A percentile compares a stretch with the other conserved stretches of the same genome.
These are phyloP conservation scores for Drosophila kanekoi DNA, from an alignment of 2,888 invertebrate genomes.

Conservation along the genomic window DNA sequence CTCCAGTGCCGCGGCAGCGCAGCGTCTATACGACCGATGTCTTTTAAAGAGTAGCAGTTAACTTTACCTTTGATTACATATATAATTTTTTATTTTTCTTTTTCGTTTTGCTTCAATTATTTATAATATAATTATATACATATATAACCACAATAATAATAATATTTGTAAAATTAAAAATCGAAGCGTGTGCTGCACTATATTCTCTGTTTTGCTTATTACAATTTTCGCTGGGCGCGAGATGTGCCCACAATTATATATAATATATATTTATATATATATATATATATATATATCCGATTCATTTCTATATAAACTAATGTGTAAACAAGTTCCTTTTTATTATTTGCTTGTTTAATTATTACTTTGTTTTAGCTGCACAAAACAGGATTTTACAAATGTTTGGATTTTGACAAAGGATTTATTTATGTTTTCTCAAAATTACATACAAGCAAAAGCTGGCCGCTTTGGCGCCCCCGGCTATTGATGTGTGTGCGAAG, in stretches of 20 bases:
- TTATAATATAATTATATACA: constrained; percentile 84
- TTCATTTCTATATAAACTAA: constrained; percentile 70
- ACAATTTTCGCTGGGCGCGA: constrained; percentile 61
- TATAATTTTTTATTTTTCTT: constrained; percentile 80
- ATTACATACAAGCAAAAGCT: constrained; percentile 75
- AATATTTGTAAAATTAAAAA: constrained; percentile 81
- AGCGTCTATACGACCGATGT: constrained; percentile 85
- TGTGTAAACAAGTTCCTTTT: constrained; percentile 67
- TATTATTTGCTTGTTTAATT: constrained; percentile 21
- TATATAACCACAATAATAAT: constrained; percentile 84
- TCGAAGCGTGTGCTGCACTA: constrained; percentile 81
- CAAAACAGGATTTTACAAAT: constrained; percentile 76
- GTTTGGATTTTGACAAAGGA: constrained; percentile 48
- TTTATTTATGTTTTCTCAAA: constrained; percentile 35
- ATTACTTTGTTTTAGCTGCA: constrained; percentile 58
- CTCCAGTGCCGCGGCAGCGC: constrained; percentile 84
- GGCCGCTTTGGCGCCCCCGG: constrained; percentile 54
- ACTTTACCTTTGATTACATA: constrained; percentile 80
- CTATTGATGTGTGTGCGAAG: constrained; percentile 29
- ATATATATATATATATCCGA: constrained; percentile 60
- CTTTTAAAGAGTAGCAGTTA: constrained; percentile 67
- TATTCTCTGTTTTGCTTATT: constrained; percentile 69
- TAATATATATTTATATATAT: constrained; percentile 38
- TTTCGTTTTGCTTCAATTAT: constrained; percentile 80
- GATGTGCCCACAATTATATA: constrained; percentile 57